Base-by-base conservation (phyloP, 2,888 invertebrate genomes). In the Diogma glabrata region DNA sequence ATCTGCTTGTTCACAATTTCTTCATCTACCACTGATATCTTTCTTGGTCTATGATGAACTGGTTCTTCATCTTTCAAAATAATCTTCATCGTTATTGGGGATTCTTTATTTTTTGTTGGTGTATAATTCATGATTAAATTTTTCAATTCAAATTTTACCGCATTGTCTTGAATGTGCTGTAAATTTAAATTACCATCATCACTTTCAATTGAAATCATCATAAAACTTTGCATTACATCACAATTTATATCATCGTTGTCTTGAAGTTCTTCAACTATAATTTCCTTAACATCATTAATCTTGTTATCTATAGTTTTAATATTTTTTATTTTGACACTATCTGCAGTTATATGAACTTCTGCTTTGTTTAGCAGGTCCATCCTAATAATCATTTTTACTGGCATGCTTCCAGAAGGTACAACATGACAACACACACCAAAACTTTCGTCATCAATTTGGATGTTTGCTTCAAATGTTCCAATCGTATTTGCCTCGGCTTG, bases 61-160 rank as follows among this genome's bases (percentile, higher is more conserved):
- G 63, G 63, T 12, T 52, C 52, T 2, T 64, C 61, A 46, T 63
- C 61, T 36, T 54, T 58, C 5, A 65, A 28, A 26, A 65, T 49
- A 14, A 65, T 61, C 28, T 57, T 58, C 54, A 51, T 46, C 28
- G 33, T 30, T 6, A 47, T 10, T 9, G 24, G 22, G n/a, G 14
- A 36, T 6, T 22, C 24, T 38, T 26, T 14, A 22, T 16, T 19
- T 24, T 43, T 14, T 19, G 17, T 17, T 9, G 45, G 45, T 19
- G 12, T 7, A 20, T 45, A 45, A 8, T 3, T 20, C 10, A 24
- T 23, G 52, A 20, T 43, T 30, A 6, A n/a, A n/a, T n/a, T n/a
- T n/a, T n/a, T n/a, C n/a, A n/a, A n/a, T n/a, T n/a, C n/a, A n/a
- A n/a, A n/a, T n/a, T n/a, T n/a, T n/a, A n/a, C n/a, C n/a, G n/a